A percentile compares a stretch with the other conserved stretches of the same genome.
phyloP scores from a whole-genome alignment of 2,113 vertebrate genomes.

The Burhinus bistriatus region DNA sequence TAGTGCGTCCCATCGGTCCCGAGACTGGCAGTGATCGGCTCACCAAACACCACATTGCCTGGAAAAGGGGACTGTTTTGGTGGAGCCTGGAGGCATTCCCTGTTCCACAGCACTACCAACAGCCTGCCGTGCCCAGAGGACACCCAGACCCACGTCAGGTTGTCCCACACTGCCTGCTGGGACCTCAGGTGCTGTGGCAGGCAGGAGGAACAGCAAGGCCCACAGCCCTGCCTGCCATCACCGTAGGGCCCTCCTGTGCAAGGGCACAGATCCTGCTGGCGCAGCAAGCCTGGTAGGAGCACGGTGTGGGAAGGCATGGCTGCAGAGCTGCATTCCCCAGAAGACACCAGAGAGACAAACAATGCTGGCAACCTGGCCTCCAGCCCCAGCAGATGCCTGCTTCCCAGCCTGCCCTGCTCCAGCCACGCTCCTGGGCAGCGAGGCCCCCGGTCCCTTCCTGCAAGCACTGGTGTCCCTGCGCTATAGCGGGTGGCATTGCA shows the following conservation, averaged over 20 bases:
- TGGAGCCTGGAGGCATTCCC: neutral
- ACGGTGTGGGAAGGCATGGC: rapidly evolving
- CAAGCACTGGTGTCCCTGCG: no score
- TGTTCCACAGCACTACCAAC: neutral
- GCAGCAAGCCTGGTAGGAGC: neutral
- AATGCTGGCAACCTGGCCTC: no score
- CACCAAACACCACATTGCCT: slow-evolving; percentile 97
- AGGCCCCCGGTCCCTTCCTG: no score
- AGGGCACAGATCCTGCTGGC: neutral
- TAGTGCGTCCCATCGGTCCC: slow-evolving; percentile 97
- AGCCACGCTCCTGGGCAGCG: no score
- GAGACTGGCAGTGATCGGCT: slow-evolving; percentile 94
- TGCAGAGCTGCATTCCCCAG: neutral
- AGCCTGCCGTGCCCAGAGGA: neutral
- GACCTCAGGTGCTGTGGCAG: neutral
- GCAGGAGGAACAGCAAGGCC: neutral
- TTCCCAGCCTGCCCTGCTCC: no score
- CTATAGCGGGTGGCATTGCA: no score
- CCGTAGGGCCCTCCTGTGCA: neutral
- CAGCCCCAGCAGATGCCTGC: no score
- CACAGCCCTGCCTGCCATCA: neutral
- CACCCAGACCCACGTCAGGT: neutral
- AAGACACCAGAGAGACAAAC: no score
- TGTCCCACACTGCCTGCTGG: neutral
- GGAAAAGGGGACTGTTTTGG: neutral